These are phyloP conservation scores for Aptenodytes patagonicus DNA, from an alignment of 2,113 vertebrate species.

Conservation along the genomic window DNA sequence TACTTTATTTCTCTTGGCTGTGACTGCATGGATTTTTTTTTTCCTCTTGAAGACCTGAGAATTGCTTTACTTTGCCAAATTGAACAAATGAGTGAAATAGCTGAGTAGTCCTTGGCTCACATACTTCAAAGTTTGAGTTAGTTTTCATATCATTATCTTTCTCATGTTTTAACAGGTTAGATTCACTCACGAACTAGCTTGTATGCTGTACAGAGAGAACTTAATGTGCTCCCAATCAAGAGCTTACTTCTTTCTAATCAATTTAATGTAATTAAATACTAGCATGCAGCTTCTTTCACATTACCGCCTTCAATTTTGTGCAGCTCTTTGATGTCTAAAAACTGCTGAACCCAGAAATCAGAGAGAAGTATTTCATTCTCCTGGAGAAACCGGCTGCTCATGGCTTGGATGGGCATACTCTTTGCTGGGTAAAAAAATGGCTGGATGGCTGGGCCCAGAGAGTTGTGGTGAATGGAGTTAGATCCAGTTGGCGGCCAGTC, in stretches of 20 bases:
- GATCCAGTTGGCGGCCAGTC: background rate
- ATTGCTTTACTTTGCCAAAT: background rate
- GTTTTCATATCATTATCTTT: background rate
- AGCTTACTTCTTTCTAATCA: background rate
- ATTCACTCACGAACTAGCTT: background rate
- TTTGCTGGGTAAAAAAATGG: background rate
- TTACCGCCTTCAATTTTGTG: background rate
- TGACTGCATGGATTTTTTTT: background rate
- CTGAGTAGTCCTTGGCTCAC: background rate
- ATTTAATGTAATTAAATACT: background rate
- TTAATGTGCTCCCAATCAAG: background rate
- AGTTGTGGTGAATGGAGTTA: background rate
- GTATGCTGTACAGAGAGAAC: background rate
- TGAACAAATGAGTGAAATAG: background rate
- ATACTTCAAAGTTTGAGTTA: background rate
- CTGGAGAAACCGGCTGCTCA: background rate
- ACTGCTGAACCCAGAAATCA: background rate
- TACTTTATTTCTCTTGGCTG: background rate
- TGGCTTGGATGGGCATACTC: background rate
- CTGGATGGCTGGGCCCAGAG: background rate
- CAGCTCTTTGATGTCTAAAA: background rate
- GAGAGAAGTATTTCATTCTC: background rate
- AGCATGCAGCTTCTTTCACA: background rate
- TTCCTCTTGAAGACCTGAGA: background rate
- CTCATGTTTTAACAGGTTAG: background rate